A percentile compares a stretch with the other conserved stretches of the same genome.
Evolutionary conservation across 2,888 invertebrate species (phyloP).

Genomic region (Nasonia oneida): DNA sequence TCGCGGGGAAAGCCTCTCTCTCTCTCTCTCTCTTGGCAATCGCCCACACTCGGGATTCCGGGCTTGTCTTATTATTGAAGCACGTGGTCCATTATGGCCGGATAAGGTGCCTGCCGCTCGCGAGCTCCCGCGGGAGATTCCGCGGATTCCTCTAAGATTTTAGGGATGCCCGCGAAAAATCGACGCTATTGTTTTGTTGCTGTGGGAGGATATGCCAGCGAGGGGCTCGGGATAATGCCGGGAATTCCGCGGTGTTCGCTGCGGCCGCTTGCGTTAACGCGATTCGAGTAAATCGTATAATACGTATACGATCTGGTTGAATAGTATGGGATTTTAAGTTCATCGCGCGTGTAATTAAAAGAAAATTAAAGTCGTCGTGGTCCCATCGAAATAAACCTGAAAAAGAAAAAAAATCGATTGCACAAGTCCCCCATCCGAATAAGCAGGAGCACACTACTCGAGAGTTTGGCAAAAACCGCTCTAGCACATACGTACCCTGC

Average conservation of each 20-base stretch:
- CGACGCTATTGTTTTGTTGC: conserved; percentile 15
- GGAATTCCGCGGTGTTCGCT: background rate
- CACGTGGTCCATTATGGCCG: conserved; percentile 46
- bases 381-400: background rate
- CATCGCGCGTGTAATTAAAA: too few relatives aligned
- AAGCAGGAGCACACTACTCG: conserved; percentile 49
- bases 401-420: conserved; percentile 7
- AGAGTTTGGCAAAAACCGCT: conserved; percentile 48
- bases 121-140: background rate
- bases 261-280: background rate
- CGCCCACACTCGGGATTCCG: conserved; percentile 33
- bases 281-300: background rate
- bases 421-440: background rate
- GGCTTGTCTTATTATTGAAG: conserved; percentile 51
- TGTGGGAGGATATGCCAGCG: background rate
- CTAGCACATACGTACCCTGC: background rate
- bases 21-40: background rate
- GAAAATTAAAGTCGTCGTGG: background rate
- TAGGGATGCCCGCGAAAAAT: conserved; percentile 20
- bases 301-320: too few relatives aligned
- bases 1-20: conserved; percentile 35
- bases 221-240: background rate
- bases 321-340: too few relatives aligned
- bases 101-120: too few relatives aligned
- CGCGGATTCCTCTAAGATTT: conserved; percentile 33